phyloP scores from a whole-genome alignment of 2,113 vertebrate genomes.

The human (Homo sapiens) region GRCh38 chr5:32109001-32109500 shows the following conservation, averaged over 20 bases:
- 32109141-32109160: conserved; percentile 76
- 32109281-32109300: conserved; percentile 49
- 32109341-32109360: conserved; percentile 68
- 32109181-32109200: conserved; percentile 35
- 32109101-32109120: conserved; percentile 71
- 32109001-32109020: conserved; percentile 69
- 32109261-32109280: conserved; percentile 61
- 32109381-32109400: neutral
- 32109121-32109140: conserved; percentile 75
- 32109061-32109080: neutral
- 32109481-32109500: conserved; percentile 2
- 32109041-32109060: conserved; percentile 33
- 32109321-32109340: conserved; percentile 67
- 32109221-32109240: conserved; percentile 66
- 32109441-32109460: neutral
- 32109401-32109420: neutral
- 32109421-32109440: neutral
- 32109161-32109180: conserved; percentile 53
- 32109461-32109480: neutral
- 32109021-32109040: conserved; percentile 23
- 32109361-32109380: neutral
- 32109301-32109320: conserved; percentile 60
- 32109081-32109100: conserved; percentile 67
- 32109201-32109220: neutral
- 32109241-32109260: conserved; percentile 59